These are phyloP conservation scores for Sisor rabdophorus DNA, from an alignment of 2,113 vertebrate species.

Conservation along the genomic window DNA sequence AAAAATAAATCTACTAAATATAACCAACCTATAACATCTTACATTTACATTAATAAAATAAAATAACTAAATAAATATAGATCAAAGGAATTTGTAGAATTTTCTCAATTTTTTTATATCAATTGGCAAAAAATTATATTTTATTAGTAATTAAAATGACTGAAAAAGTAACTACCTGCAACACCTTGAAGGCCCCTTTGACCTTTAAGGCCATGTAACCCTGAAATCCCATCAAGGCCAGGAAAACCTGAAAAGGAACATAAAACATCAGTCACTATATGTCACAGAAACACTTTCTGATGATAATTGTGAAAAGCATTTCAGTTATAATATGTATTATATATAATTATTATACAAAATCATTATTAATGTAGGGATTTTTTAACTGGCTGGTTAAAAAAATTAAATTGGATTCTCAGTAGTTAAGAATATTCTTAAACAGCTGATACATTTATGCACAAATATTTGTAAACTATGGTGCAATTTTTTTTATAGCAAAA, in stretches of 20 bases:
- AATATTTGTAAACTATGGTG: background rate
- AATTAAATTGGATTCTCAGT: background rate
- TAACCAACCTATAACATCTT: background rate
- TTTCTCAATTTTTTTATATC: too few relatives aligned
- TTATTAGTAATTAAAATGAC: background rate
- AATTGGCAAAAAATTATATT: background rate
- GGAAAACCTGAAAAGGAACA: conserved; percentile 72
- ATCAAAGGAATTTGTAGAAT: too few relatives aligned
- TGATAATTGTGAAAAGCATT: too few relatives aligned
- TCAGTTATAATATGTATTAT: too few relatives aligned
- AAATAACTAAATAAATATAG: too few relatives aligned
- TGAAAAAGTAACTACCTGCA: conserved; percentile 69
- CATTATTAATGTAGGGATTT: background rate
- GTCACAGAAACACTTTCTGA: too few relatives aligned
- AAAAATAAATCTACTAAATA: background rate
- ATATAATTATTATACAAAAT: background rate
- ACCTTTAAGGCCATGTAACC: conserved; percentile 85
- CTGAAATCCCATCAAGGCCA: conserved; percentile 78
- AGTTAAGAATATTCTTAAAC: background rate
- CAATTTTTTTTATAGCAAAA: background rate
- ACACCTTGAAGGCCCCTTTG: conserved; percentile 79
- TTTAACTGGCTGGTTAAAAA: background rate
- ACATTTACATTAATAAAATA: background rate
- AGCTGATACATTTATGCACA: background rate
- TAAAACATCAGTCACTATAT: background rate